phyloP scores from a whole-genome alignment of 2,797 vertebrate species.

The Cyclura pinguis region DNA sequence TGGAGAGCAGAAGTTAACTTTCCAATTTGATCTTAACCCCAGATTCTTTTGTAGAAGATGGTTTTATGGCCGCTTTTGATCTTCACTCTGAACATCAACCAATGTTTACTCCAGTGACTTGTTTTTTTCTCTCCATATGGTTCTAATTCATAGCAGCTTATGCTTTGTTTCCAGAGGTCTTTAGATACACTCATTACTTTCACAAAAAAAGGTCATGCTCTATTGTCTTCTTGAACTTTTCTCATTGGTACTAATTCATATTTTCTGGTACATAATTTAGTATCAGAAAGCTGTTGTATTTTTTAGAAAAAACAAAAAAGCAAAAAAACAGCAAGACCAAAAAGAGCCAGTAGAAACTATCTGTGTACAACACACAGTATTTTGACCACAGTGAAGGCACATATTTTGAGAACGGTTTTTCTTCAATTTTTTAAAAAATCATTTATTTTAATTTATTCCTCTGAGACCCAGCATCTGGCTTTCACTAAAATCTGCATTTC shows the following conservation, averaged over 20 bases:
- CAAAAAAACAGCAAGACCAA: slow-evolving; percentile 30
- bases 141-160: slow-evolving; percentile 67
- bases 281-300: neutral
- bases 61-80: slow-evolving; percentile 75
- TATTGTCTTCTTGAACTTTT: slow-evolving; percentile 65
- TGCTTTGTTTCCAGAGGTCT: slow-evolving; percentile 65
- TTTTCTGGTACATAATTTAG: slow-evolving; percentile 26
- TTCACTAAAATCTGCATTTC: slow-evolving; percentile 8
- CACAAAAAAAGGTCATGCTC: slow-evolving; percentile 52
- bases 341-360: slow-evolving; percentile 14
- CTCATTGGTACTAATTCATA: slow-evolving; percentile 36
- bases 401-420: slow-evolving; percentile 12
- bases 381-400: neutral
- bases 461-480: slow-evolving; percentile 27
- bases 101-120: slow-evolving; percentile 62
- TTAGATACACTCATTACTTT: slow-evolving; percentile 59
- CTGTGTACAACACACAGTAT: slow-evolving; percentile 12
- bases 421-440: slow-evolving; percentile 29
- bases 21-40: slow-evolving; percentile 50
- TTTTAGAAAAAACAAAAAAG: no score
- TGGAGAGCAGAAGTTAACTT: slow-evolving; percentile 36
- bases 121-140: slow-evolving; percentile 58
- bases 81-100: slow-evolving; percentile 58
- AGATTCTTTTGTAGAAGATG: slow-evolving; percentile 53
- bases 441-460: slow-evolving; percentile 20